Evolutionary conservation across 2,797 vertebrate genomes (phyloP).

Genomic region (Balearica regulorum): DNA sequence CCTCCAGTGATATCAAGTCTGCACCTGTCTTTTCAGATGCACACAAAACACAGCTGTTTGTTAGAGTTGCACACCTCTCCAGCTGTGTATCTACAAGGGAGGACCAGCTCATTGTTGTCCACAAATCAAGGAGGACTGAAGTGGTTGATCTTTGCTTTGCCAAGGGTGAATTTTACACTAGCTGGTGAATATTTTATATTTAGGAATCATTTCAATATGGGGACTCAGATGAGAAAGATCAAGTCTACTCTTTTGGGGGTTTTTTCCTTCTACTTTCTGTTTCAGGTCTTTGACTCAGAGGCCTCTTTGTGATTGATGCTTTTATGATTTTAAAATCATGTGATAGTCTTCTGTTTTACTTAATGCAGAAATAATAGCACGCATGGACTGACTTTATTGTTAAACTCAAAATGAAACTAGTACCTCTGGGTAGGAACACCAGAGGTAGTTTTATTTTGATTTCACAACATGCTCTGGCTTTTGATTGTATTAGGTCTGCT

Average conservation of each 20-base stretch:
- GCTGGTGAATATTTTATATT: background rate
- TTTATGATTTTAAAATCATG: background rate
- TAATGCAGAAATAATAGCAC: background rate
- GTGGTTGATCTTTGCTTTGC: background rate
- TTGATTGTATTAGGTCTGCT: background rate
- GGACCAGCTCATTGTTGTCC: background rate
- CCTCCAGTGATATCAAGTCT: accelerated
- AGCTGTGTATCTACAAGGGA: background rate
- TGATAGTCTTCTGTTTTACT: background rate
- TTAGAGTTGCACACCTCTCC: background rate
- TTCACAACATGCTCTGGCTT: background rate
- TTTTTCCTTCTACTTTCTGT: background rate
- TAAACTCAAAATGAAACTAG: background rate
- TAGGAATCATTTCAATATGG: background rate
- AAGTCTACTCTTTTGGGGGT: background rate
- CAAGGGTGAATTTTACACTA: background rate
- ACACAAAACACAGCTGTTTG: background rate
- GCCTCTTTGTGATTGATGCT: background rate
- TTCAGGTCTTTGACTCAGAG: background rate
- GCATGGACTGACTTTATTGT: background rate
- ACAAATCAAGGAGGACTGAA: background rate
- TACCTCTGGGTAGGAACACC: background rate
- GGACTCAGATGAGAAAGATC: background rate
- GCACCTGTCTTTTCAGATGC: background rate
- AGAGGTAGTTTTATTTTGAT: background rate